phyloP scores from a whole-genome alignment of 2,797 vertebrate genomes.

The Notolabrus celidotus region DNA sequence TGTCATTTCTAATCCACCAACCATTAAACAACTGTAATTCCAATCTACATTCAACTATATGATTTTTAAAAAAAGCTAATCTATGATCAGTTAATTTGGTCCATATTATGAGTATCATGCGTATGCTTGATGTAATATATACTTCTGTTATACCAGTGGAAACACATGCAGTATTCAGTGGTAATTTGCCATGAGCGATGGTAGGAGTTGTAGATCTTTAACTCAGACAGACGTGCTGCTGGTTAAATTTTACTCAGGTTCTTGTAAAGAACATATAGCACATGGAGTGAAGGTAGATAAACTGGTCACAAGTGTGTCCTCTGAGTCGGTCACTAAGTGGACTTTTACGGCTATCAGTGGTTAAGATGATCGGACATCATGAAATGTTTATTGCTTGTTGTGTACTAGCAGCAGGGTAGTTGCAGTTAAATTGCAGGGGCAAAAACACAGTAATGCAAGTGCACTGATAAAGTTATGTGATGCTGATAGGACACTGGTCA shows the following conservation, averaged over 20 bases:
- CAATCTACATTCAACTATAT: too few species aligned
- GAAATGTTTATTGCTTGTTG: background rate
- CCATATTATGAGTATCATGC: too few species aligned
- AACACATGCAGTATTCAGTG: conserved; percentile 13
- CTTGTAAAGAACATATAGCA: conserved; percentile 32
- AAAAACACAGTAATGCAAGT: too few species aligned
- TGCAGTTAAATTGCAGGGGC: too few species aligned
- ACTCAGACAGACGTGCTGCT: conserved; percentile 31
- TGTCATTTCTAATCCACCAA: too few species aligned
- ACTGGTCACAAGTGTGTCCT: background rate
- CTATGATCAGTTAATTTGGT: too few species aligned
- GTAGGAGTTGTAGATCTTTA: conserved; percentile 65
- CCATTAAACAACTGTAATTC: too few species aligned
- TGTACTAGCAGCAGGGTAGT: background rate
- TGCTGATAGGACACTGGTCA: too few species aligned
- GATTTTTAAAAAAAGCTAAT: too few species aligned
- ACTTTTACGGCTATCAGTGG: conserved; percentile 18
- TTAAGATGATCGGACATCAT: background rate
- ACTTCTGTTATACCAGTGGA: background rate
- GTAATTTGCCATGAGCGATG: conserved; percentile 41
- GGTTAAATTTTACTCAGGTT: conserved; percentile 56
- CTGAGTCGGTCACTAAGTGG: conserved; percentile 24
- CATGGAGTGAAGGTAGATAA: conserved; percentile 26
- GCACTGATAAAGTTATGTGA: too few species aligned
- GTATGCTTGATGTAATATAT: too few species aligned